A percentile compares a stretch with the other conserved stretches of the same genome.
Evolutionary conservation across 2,797 vertebrate genomes (phyloP).

Genomic region (Sylvilagus floridanus): DNA sequence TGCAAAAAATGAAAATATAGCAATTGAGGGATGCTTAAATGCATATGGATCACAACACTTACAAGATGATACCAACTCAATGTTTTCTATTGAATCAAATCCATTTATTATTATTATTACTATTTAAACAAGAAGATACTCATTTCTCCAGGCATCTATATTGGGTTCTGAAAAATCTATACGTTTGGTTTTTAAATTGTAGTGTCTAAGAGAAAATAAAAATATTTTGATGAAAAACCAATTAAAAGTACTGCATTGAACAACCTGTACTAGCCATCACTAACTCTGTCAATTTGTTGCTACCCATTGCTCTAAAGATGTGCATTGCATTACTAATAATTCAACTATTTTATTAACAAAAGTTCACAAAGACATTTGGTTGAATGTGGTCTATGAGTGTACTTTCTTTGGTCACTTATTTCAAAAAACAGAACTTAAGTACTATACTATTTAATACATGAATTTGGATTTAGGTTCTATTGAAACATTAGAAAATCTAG

Average conservation of each 20-base stretch:
- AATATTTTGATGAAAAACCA: neutral
- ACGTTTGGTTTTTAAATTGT: neutral
- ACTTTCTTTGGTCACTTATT: neutral
- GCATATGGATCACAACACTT: rapidly evolving
- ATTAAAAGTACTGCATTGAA: neutral
- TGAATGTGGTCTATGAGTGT: neutral
- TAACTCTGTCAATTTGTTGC: neutral
- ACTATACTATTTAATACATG: neutral
- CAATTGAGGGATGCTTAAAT: neutral
- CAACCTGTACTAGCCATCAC: neutral
- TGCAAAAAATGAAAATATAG: conserved; percentile 84
- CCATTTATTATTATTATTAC: neutral
- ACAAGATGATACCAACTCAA: neutral
- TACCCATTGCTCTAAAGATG: neutral
- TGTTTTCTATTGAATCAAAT: neutral
- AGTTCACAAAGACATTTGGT: neutral
- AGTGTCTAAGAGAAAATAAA: neutral
- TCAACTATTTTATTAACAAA: neutral
- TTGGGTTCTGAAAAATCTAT: neutral
- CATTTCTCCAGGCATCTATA: neutral
- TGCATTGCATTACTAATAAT: neutral
- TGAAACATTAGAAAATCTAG: conserved; percentile 2
- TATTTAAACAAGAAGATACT: neutral
- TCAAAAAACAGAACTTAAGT: neutral
- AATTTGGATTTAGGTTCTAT: neutral